Conservation (phyloP, 2,888 invertebrate genomes). For the Campaea margaritaria region DNA sequence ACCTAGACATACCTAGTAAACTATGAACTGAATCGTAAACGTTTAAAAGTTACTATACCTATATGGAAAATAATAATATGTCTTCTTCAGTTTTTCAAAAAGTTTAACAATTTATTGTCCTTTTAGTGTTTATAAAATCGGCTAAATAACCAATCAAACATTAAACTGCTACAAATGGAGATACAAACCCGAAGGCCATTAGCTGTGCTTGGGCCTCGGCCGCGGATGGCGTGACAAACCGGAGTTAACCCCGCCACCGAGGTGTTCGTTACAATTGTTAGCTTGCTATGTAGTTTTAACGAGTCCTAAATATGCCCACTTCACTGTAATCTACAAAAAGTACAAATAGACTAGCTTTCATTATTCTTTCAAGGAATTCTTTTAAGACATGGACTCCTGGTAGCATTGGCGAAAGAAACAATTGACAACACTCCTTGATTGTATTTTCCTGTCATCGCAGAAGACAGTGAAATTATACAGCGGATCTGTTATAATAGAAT, state of each 20-base stretch:
- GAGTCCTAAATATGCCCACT: slow-evolving; percentile 14
- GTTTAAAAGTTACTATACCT: no score
- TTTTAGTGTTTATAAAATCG: no score
- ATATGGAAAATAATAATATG: no score
- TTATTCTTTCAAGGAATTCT: no score
- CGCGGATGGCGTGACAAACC: slow-evolving; percentile 69
- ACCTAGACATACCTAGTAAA: no score
- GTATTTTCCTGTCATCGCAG: no score
- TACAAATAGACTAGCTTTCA: no score
- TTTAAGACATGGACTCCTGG: no score
- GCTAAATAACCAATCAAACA: neutral
- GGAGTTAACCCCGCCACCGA: slow-evolving; percentile 65
- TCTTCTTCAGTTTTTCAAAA: neutral
- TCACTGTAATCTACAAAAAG: neutral
- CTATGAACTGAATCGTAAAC: neutral
- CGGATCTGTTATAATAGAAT: no score
- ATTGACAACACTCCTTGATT: no score
- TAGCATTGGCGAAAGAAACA: no score
- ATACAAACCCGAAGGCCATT: slow-evolving; percentile 8
- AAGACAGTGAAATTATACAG: no score
- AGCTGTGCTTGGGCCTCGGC: slow-evolving; percentile 16
- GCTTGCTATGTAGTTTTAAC: slow-evolving; percentile 19
- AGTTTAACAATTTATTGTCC: neutral
- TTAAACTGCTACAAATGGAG: slow-evolving; percentile 1
- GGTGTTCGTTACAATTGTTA: slow-evolving; percentile 67